These are phyloP conservation scores for Bovichtus diacanthus DNA, from an alignment of 2,797 vertebrate species.

Conservation along the genomic window DNA sequence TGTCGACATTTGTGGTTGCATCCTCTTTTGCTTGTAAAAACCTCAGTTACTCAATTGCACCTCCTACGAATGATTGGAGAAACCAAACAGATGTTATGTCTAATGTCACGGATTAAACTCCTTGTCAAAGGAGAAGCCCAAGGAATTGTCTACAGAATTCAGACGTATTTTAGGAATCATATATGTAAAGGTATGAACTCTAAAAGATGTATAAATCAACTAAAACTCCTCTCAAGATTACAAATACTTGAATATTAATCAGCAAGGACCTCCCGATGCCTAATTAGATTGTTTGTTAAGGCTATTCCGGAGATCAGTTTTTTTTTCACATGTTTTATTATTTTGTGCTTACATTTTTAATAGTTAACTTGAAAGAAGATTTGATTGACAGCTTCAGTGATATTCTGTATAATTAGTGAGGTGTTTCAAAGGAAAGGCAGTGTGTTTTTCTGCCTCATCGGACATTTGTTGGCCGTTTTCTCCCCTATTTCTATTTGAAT, in stretches of 20 bases:
- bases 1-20: slow-evolving; percentile 13
- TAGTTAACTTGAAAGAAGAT: not conserved
- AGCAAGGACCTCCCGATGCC: not conserved
- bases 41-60: not conserved
- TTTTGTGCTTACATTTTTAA: not conserved
- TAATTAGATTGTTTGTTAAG: not conserved
- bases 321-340: not conserved
- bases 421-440: not conserved
- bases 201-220: not conserved
- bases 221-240: not conserved
- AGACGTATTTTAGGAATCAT: slow-evolving; percentile 3
- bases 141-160: slow-evolving; percentile 8
- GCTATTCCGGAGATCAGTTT: no score
- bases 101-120: not conserved
- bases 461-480: not conserved
- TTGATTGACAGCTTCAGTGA: not conserved
- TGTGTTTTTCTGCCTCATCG: no score
- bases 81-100: not conserved
- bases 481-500: not conserved
- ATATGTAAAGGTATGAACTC: not conserved
- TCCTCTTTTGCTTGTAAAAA: not conserved
- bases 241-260: not conserved
- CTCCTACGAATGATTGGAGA: not conserved
- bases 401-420: not conserved
- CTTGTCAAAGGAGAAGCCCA: not conserved